These are phyloP conservation scores for Morus bassanus DNA, from an alignment of 2,797 vertebrate genomes.

Conservation along the genomic window DNA sequence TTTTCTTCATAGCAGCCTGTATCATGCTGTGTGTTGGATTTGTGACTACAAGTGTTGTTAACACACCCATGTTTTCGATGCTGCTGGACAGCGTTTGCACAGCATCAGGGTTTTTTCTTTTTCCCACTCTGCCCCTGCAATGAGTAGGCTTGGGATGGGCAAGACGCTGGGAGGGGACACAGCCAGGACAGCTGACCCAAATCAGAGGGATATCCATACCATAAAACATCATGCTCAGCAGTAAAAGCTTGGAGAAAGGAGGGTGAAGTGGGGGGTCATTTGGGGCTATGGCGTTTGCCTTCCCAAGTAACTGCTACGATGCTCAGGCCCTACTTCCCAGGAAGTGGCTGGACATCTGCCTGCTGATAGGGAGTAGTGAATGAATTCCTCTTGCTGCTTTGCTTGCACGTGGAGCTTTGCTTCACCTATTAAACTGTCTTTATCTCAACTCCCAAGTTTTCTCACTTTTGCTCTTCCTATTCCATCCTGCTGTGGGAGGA, in stretches of 20 bases:
- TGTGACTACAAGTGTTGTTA: not conserved
- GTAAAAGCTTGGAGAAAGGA: not conserved
- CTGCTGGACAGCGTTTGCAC: not conserved
- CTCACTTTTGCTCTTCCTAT: not conserved
- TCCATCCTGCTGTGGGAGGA: not conserved
- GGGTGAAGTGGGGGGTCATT: not conserved
- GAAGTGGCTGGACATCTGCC: not conserved
- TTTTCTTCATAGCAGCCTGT: not conserved
- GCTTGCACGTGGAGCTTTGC: not conserved
- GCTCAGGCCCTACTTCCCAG: not conserved
- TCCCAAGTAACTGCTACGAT: not conserved
- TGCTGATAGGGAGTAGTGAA: fast-evolving
- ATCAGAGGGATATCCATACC: not conserved
- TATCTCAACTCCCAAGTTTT: not conserved
- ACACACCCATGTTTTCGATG: not conserved
- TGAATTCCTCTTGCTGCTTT: not conserved
- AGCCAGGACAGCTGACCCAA: not conserved
- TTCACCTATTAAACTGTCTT: not conserved
- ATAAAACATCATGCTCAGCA: not conserved
- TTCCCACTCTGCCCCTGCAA: not conserved
- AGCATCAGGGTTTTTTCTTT: not conserved
- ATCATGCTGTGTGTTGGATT: not conserved
- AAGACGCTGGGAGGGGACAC: not conserved
- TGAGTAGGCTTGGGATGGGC: not conserved
- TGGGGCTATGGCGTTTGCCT: not conserved